Percentiles rank a stretch among this genome's conserved stretches.
Evolutionary conservation across 2,797 vertebrate genomes (phyloP).

Genomic region (Cetoscarus ocellatus): DNA sequence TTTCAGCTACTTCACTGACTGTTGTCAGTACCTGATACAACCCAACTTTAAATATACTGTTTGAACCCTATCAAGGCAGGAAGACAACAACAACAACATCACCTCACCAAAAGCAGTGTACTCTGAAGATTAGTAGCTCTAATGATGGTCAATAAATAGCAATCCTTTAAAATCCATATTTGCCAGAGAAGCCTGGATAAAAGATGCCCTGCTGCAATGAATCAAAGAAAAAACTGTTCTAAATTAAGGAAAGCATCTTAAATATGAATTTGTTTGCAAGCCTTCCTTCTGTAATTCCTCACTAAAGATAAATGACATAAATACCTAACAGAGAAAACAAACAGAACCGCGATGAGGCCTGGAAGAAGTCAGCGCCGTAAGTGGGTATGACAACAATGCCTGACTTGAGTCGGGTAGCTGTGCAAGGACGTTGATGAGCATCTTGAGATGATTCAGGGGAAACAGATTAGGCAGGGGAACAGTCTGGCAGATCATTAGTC

Average conservation of each 20-base stretch:
- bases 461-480: conserved; percentile 81
- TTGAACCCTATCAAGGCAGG: no score
- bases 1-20: no score
- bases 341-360: conserved; percentile 42
- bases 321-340: conserved; percentile 32
- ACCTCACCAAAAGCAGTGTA: conserved; percentile 12
- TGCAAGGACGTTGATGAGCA: conserved; percentile 59
- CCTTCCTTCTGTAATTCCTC: conserved; percentile 10
- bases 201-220: conserved; percentile 3
- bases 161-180: conserved; percentile 24
- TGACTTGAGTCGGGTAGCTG: conserved; percentile 33
- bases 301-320: conserved; percentile 45
- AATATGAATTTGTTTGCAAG: conserved; percentile 8
- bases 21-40: no score
- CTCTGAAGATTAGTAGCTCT: conserved; percentile 39
- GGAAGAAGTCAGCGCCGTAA: conserved; percentile 45
- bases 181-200: conserved; percentile 11
- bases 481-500: conserved; percentile 82
- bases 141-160: conserved; percentile 36
- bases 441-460: conserved; percentile 79
- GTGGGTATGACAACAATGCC: conserved; percentile 49
- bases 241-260: neutral
- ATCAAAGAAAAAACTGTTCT: neutral
- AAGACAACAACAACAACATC: neutral
- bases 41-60: no score